These are phyloP conservation scores for Crotalus horridus DNA, from an alignment of 2,113 vertebrate genomes.

Conservation along the genomic window DNA sequence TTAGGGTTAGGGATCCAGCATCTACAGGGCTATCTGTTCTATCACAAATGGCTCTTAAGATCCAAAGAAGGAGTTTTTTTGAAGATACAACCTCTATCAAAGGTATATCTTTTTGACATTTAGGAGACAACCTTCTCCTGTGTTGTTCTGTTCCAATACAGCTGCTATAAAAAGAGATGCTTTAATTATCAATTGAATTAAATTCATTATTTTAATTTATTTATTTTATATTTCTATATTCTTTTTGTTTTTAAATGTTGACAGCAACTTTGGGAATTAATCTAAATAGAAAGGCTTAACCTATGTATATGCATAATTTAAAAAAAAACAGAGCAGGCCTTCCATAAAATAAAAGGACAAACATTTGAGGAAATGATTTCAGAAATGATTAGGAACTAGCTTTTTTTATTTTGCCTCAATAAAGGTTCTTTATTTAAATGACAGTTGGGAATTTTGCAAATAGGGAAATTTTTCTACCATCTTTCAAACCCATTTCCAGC, in stretches of 20 bases:
- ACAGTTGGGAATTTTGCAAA: no score
- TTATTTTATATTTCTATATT: background rate
- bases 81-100: background rate
- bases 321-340: background rate
- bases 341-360: background rate
- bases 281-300: background rate
- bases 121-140: background rate
- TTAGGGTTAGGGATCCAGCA: background rate
- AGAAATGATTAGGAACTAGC: background rate
- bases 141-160: background rate
- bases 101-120: background rate
- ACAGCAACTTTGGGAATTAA: background rate
- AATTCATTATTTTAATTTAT: background rate
- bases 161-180: background rate
- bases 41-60: background rate
- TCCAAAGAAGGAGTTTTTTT: background rate
- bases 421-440: background rate
- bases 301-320: background rate
- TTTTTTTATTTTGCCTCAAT: background rate
- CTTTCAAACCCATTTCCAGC: no score
- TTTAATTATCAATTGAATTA: background rate
- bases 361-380: background rate
- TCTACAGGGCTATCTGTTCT: background rate
- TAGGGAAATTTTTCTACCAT: no score
- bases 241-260: background rate